phyloP scores from a whole-genome alignment of 2,888 invertebrate genomes.

The Gastracanthus pulcherrimus region DNA sequence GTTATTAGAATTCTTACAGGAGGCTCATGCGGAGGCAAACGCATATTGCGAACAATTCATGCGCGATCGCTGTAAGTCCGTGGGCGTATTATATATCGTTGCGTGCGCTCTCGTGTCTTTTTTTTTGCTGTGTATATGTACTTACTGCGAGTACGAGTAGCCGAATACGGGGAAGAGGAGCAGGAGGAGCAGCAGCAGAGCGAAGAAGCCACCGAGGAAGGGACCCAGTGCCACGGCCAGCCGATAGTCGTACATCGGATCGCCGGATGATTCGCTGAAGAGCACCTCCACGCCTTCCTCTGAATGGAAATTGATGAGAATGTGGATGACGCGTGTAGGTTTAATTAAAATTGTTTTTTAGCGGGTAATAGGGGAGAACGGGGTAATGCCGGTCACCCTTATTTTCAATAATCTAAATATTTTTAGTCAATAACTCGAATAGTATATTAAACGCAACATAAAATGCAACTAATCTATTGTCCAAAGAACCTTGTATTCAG shows the following conservation, averaged over 20 bases:
- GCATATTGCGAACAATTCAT: too few relatives aligned
- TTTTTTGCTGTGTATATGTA: slow-evolving; percentile 46
- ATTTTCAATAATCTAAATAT: too few relatives aligned
- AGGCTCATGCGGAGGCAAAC: background rate
- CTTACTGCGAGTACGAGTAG: slow-evolving; percentile 70
- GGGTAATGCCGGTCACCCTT: too few relatives aligned
- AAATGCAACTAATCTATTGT: too few relatives aligned
- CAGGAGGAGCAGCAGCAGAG: slow-evolving; percentile 64
- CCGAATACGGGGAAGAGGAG: slow-evolving; percentile 66
- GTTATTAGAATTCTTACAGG: slow-evolving; percentile 17
- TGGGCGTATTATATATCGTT: too few relatives aligned
- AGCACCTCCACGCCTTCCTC: slow-evolving; percentile 64
- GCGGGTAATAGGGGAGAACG: too few relatives aligned
- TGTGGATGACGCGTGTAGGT: background rate
- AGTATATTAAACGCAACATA: too few relatives aligned
- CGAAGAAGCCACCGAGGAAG: slow-evolving; percentile 66
- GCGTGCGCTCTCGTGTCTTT: too few relatives aligned
- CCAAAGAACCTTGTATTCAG: too few relatives aligned
- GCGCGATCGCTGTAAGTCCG: too few relatives aligned
- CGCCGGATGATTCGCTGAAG: slow-evolving; percentile 64
- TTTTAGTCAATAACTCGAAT: too few relatives aligned
- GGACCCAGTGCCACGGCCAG: slow-evolving; percentile 62
- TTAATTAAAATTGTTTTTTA: background rate
- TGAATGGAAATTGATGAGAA: slow-evolving; percentile 46
- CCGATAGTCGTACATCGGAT: slow-evolving; percentile 62